Evolutionary conservation across 2,888 invertebrate genomes (phyloP), one percentile per base, ranked within the genome.

Genomic region (Caradrina clavipalpis): DNA sequence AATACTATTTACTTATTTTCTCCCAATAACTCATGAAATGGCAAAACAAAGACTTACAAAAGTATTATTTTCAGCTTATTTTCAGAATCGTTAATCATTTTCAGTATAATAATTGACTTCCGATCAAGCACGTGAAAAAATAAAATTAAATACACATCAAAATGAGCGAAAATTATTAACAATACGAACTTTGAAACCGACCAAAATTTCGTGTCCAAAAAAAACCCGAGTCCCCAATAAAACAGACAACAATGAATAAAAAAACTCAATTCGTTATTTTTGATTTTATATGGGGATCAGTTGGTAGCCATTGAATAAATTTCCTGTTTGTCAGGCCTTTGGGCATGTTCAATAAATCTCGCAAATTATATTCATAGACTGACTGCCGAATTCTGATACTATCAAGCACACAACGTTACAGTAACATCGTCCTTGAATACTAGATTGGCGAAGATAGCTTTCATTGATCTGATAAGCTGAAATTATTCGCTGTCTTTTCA

Each of bases 261-360:
- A 39, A 70, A 78, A 72, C 66, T 78, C 78, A 67, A 83, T 83
- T 83, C 76, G 68, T 83, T 71, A 83, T 73, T 78, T 83, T 83
- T 74, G 70, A 77, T 78, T 79, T 74, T 74, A 73, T 75, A 81
- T 65, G 53, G 63, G 74, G 76, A 79, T 86, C 84, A 79, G 80
- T 81, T 42, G 76, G 71, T 70, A 69, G 57, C 66, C 73, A 73
- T 76, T 82, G 86, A 86, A 84, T 84, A 84, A 86, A 86, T 84
- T 86, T 77, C 57, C 71, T 76, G 61, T 59, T 78, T 73, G 81
- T 81, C 78, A 78, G 45, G 73, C 65, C 54, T 63, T 35, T 45
- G 42, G 35, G 69, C n/a, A 54, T 69, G 39, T 60, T 55, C 55
- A 61, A 81, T 78, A 85, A 80, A 84, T 81, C 81, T 78, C 59